Percentiles rank a stretch among this genome's conserved stretches.
These are phyloP conservation scores for Cryptotermes secundus DNA, from an alignment of 1,140 invertebrate genomes.

Conservation along the genomic window DNA sequence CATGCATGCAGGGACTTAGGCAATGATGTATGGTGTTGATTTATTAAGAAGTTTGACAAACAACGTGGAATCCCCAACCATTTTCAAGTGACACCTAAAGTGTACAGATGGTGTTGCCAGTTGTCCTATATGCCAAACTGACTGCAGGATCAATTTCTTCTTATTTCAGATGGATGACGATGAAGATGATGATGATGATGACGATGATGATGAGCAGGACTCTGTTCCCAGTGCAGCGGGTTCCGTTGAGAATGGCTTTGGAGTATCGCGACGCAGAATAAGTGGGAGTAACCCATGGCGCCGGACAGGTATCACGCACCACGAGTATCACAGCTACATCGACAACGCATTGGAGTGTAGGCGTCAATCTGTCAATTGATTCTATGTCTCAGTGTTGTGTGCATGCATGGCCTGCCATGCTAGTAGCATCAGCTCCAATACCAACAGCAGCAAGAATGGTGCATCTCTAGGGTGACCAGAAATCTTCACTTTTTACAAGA, in stretches of 20 bases:
- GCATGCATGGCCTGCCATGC: conserved; percentile 18
- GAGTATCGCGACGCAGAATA: conserved; percentile 39
- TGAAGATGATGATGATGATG: conserved; percentile 49
- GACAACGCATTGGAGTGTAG: conserved; percentile 75
- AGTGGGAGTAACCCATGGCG: conserved; percentile 54
- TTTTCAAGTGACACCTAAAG: no score
- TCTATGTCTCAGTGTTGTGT: conserved; percentile 27
- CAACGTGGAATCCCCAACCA: no score
- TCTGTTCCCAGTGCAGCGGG: conserved; percentile 39
- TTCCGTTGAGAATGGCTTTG: conserved; percentile 42
- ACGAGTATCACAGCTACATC: conserved; percentile 75
- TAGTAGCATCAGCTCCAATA: neutral
- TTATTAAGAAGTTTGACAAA: no score
- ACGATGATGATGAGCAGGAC: conserved; percentile 46
- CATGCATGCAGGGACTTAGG: no score
- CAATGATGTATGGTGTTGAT: no score
- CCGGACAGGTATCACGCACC: conserved; percentile 60
- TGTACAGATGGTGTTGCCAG: no score
- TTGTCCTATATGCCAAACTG: no score
- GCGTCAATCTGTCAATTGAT: conserved; percentile 34
- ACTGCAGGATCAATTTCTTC: neutral
- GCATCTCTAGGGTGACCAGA: neutral
- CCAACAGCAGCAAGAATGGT: neutral
- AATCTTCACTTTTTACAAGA: no score
- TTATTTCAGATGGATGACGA: conserved; percentile 37